These are phyloP conservation scores for Oncorhynchus mykiss DNA, from an alignment of 2,113 vertebrate genomes.

Conservation along the genomic window DNA sequence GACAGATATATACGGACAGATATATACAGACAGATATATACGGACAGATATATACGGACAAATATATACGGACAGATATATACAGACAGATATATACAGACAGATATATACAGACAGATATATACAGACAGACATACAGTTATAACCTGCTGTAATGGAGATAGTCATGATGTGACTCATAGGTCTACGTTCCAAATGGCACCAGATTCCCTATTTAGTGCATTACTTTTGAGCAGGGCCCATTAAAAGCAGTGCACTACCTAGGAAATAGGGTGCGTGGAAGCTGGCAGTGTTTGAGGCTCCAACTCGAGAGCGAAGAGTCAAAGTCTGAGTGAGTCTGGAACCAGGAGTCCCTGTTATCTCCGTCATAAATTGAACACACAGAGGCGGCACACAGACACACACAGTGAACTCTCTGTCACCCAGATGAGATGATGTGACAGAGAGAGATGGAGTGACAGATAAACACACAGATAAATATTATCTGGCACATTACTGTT, in stretches of 20 bases:
- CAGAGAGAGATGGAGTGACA: neutral
- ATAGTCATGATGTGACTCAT: neutral
- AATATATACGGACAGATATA: no score
- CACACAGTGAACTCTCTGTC: neutral
- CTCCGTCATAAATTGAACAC: neutral
- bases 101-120: neutral
- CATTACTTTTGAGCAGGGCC: no score
- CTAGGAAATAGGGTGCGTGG: neutral
- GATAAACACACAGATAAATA: neutral
- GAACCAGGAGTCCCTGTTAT: neutral
- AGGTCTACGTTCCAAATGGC: no score
- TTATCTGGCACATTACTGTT: neutral
- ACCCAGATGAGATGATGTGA: neutral
- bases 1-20: no score
- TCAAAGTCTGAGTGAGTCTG: slow-evolving; percentile 9
- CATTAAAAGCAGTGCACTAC: no score
- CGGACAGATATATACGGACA: no score
- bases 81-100: no score
- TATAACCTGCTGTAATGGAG: neutral
- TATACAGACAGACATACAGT: neutral
- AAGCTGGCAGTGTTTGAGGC: neutral
- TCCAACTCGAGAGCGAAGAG: neutral
- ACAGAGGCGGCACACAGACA: neutral
- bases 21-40: no score
- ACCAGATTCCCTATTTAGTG: no score